Evolutionary conservation across 2,888 invertebrate species (phyloP), one percentile per base, ranked within the genome.

Genomic region (Aplocera efformata): DNA sequence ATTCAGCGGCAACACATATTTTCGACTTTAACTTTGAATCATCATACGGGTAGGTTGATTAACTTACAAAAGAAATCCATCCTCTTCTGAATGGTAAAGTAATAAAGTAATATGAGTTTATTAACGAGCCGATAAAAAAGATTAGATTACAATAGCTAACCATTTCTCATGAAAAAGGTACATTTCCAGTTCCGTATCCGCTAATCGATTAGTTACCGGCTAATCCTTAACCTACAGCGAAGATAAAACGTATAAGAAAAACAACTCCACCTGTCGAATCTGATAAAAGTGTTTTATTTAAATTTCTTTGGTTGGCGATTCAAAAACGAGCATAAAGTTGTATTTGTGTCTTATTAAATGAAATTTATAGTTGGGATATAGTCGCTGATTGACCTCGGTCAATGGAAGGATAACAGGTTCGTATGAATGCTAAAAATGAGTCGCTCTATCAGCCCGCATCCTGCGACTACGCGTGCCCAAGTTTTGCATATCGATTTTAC

Each of bases 311-410:
- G 74, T 67, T 75, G 72, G 78, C 76, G 74, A 79, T 66, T 73
- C 79, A 79, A 83, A 88, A 86, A 86, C 73, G 73, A 85, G 67
- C 75, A 80, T 58, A 74, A 78, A 72, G 76, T 68, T 66, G 74
- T 67, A 81, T 84, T 88, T 88, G 86, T 88, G 88, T 88, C 88
- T 86, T 86, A 88, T 88, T 88, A 88, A 88, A 86, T 79, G 76
- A 86, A 88, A 88, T 88, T 86, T 88, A 88, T 88, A 84, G 86
- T 78, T 79, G 67, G 80, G 66, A 70, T 78, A 82, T 83, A 78
- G 79, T 77, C 67, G 68, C 81, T 84, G 85, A 86, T 85, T 85
- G 88, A 86, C 84, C 86, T 79, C 78, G 80, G 80, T 78, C 82
- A 83, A 58, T 72, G 73, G 70, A 73, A 77, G 80, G 79, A 76